Conservation (phyloP, 1,140 invertebrate genomes). For the Penaeus vannamei region DNA sequence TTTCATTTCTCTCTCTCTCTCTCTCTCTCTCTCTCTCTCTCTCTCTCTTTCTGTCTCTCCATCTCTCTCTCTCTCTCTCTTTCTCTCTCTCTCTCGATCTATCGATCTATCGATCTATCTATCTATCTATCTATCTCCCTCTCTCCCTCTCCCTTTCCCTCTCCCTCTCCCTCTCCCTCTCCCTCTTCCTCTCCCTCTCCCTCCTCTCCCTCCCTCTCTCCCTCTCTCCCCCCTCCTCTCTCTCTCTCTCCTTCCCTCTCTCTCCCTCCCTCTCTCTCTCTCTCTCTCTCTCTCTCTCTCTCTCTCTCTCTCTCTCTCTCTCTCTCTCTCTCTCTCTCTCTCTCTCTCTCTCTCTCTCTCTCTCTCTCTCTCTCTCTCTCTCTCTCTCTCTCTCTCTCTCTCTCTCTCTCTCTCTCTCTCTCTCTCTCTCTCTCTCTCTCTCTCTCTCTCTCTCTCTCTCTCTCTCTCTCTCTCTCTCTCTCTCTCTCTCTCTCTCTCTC, state of each 20-base stretch:
- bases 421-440: not conserved
- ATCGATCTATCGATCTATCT: too few species aligned
- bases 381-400: not conserved
- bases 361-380: not conserved
- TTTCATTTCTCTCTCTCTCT: not conserved
- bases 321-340: too few species aligned
- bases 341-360: too few species aligned
- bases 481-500: slow-evolving; percentile 30
- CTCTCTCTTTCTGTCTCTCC: not conserved
- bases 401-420: not conserved
- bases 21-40: not conserved
- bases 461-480: not conserved
- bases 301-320: too few species aligned
- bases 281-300: too few species aligned
- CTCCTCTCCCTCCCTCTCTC: not conserved
- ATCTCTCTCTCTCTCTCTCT: slow-evolving; percentile 27
- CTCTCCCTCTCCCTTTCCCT: too few species aligned
- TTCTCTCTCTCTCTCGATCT: slow-evolving; percentile 49
- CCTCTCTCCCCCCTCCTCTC: not conserved
- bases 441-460: not conserved
- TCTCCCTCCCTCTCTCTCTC: too few species aligned
- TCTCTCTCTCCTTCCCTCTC: too few species aligned
- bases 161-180: too few species aligned
- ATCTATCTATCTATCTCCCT: too few species aligned
- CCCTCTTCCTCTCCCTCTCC: too few species aligned